phyloP scores from a whole-genome alignment of 2,888 invertebrate species.

The Drosophila phalerata region DNA sequence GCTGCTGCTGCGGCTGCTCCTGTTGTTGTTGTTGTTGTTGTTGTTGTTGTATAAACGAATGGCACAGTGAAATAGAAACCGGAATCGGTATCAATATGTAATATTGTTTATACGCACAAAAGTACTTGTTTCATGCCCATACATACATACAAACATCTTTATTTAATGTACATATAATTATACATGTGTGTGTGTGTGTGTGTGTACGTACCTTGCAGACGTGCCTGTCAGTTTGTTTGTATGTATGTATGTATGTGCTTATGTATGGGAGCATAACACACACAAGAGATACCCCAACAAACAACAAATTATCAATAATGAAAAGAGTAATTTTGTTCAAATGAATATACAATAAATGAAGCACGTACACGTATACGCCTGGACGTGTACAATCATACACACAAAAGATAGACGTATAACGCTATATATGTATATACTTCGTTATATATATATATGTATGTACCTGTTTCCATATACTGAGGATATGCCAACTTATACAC shows the following conservation, averaged over 20 bases:
- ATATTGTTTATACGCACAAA: slow-evolving; percentile 55
- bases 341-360: slow-evolving; percentile 42
- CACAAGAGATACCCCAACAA: slow-evolving; percentile 27
- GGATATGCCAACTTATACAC: slow-evolving; percentile 13
- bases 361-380: slow-evolving; percentile 37
- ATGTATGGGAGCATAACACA: slow-evolving; percentile 23
- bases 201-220: neutral
- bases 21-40: too few relatives aligned
- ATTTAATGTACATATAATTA: neutral
- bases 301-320: slow-evolving; percentile 41
- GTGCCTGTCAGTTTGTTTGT: too few relatives aligned
- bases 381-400: slow-evolving; percentile 40
- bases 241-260: slow-evolving; percentile 11
- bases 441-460: too few relatives aligned
- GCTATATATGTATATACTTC: neutral
- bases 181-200: neutral
- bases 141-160: neutral
- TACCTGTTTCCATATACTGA: slow-evolving; percentile 7
- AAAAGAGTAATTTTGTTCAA: slow-evolving; percentile 27
- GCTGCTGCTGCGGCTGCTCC: neutral
- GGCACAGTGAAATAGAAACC: slow-evolving; percentile 76
- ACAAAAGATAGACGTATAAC: slow-evolving; percentile 2
- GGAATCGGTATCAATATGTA: slow-evolving; percentile 63
- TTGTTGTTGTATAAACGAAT: slow-evolving; percentile 52
- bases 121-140: slow-evolving; percentile 36